phyloP scores from a whole-genome alignment of 2,113 vertebrate genomes.

The Pongo abelii region DNA sequence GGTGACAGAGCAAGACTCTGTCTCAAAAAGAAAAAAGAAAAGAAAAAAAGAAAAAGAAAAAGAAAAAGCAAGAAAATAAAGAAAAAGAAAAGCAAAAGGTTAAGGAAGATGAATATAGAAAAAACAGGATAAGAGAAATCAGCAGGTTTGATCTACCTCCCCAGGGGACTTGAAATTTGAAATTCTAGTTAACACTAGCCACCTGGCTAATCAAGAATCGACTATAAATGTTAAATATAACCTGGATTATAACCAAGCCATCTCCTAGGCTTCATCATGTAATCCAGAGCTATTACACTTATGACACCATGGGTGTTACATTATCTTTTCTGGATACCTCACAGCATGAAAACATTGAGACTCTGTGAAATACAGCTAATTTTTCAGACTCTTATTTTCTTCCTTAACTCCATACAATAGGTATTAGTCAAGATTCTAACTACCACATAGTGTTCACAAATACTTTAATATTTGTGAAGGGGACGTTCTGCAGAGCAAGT shows the following conservation, averaged over 20 bases:
- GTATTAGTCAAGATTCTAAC: neutral
- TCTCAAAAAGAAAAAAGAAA: no score
- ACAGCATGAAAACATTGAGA: neutral
- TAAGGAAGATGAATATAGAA: constrained; percentile 4
- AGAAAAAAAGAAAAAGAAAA: no score
- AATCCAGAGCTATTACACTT: neutral
- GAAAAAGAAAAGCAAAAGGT: neutral
- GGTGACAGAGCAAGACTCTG: no score
- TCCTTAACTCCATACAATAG: neutral
- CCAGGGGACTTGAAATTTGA: neutral
- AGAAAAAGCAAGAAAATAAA: no score
- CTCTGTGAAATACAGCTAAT: neutral
- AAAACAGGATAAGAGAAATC: neutral
- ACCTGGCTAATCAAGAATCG: neutral
- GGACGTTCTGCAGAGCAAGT: neutral
- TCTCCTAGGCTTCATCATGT: neutral
- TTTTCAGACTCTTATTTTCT: neutral
- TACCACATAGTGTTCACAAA: neutral
- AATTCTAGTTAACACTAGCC: neutral
- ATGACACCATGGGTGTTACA: neutral
- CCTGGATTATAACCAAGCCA: neutral
- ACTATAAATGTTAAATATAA: neutral
- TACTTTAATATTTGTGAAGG: neutral
- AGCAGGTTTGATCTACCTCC: neutral
- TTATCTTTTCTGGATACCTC: neutral